phyloP scores from a whole-genome alignment of 2,113 vertebrate genomes.

The Elachura formosa region DNA sequence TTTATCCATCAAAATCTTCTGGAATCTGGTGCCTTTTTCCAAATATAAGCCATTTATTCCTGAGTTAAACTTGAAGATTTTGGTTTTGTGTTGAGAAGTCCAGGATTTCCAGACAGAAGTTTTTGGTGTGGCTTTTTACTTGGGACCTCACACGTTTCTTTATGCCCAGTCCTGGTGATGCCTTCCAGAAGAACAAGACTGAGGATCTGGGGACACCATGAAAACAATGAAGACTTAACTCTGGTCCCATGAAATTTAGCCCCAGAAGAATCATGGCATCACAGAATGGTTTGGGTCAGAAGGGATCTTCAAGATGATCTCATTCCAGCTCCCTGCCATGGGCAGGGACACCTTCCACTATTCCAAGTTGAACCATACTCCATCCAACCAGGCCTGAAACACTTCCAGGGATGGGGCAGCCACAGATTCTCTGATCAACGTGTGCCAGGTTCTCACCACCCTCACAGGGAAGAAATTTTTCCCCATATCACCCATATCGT shows the following conservation, averaged over 20 bases:
- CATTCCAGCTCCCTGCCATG: neutral
- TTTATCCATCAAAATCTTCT: neutral
- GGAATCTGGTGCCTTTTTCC: neutral
- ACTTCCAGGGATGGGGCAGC: neutral
- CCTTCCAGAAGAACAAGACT: neutral
- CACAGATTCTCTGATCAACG: neutral
- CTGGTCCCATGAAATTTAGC: fast-evolving
- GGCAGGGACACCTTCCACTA: neutral
- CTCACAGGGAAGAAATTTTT: fast-evolving
- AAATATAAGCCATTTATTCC: neutral
- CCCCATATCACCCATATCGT: too few species aligned
- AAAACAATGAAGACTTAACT: neutral
- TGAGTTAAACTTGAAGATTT: fast-evolving
- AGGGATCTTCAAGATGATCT: neutral
- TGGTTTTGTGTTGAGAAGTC: fast-evolving
- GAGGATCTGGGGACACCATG: neutral
- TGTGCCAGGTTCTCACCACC: too few species aligned
- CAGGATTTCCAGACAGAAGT: fast-evolving
- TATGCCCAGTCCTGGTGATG: neutral
- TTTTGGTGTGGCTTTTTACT: fast-evolving
- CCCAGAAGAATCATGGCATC: neutral
- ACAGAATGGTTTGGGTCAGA: neutral
- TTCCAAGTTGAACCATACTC: neutral
- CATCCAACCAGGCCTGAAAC: neutral
- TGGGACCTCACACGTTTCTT: fast-evolving